Evolutionary conservation across 2,888 invertebrate genomes (phyloP), one percentile per base, ranked within the genome.

Genomic region (Notodonta ziczac): DNA sequence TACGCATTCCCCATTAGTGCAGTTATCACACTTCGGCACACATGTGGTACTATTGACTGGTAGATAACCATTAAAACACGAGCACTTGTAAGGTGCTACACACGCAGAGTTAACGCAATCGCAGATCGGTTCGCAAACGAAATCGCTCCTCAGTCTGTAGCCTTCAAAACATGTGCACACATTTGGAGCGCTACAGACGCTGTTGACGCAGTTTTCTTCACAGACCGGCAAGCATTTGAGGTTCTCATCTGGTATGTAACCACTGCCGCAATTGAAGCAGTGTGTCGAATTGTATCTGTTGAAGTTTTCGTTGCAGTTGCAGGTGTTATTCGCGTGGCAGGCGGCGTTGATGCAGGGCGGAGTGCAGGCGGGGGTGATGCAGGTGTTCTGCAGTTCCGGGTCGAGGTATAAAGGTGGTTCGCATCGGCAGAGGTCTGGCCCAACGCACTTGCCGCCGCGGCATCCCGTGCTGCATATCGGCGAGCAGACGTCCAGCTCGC

Each of bases 401-500:
- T 91, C 81, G 24, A 87, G 81, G 65, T 76, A 68, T 2, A 81
- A 56, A 0, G 91, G 91, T 0, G 86, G 67, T 5, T 84, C 78
- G 64, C 93, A 93, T 8, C 76, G 71, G 72, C 93, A 93, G 13
- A 68, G 68, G 35, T 91, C 85, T 1, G 93, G 93, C 0, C 82
- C 83, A 4, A 84, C 71, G 70, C 94, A 94, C 6, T 81, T 83
- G 2, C 95, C 95, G 54, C 85, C 82, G 4, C 65, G 70, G 72
- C 95, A 95, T 0, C 90, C 91, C 0, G 89, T 90, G 62, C 88
- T 88, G 76, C 95, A 95, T 0, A 87, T 81, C 0, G 95, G 94
- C 0, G 81, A 74, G 69, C 95, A 95, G 7, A 64, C 60, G 56
- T 92, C 89, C 0, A 67, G 66, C 2, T 81, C 77, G 52, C 80